A percentile compares a stretch with the other conserved stretches of the same genome.
Conservation (phyloP, 1,140 invertebrate genomes). For the Medauroidea extradentata region DNA sequence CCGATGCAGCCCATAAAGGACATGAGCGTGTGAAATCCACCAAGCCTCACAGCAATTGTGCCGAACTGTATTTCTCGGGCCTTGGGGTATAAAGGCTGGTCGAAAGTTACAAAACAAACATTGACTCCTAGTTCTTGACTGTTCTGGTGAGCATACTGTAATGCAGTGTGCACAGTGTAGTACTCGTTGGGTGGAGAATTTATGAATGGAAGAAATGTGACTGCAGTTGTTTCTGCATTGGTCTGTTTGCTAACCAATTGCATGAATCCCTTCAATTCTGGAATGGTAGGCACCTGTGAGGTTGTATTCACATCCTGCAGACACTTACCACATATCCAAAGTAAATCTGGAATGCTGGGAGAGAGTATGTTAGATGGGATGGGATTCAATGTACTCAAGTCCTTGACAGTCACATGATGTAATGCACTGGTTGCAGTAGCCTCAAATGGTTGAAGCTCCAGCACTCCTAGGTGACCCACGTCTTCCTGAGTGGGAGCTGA, state of each 20-base stretch:
- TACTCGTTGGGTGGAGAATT: not conserved
- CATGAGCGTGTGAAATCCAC: conserved; percentile 39
- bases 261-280: conserved; percentile 28
- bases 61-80: conserved; percentile 40
- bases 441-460: not conserved
- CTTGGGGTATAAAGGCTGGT: conserved; percentile 38
- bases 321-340: not conserved
- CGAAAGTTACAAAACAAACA: conserved; percentile 24
- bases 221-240: conserved; percentile 11
- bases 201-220: conserved; percentile 8
- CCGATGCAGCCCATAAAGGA: conserved; percentile 41
- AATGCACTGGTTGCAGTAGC: not conserved
- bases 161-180: not conserved
- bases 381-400: not conserved
- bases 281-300: not conserved
- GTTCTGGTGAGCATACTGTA: not conserved
- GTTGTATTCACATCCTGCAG: no score
- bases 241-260: conserved; percentile 9
- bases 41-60: conserved; percentile 15
- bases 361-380: not conserved
- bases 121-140: conserved; percentile 8
- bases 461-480: not conserved
- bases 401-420: not conserved
- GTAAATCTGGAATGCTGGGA: not conserved
- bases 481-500: not conserved